Percentiles rank a stretch among this genome's conserved stretches.
These are phyloP conservation scores for Heterohyrax brucei DNA, from an alignment of 2,797 vertebrate genomes.

Conservation along the genomic window DNA sequence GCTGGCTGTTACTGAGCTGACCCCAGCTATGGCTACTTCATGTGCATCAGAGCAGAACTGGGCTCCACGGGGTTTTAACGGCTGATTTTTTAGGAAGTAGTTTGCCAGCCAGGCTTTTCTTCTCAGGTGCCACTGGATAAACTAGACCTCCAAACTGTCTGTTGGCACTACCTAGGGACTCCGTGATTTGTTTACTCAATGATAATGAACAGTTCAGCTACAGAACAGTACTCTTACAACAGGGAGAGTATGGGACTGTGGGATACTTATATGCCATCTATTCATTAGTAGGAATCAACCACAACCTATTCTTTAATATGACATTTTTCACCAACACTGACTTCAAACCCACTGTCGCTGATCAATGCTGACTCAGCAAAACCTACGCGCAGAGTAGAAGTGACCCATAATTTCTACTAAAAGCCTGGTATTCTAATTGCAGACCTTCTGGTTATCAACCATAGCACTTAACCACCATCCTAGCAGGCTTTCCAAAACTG, in stretches of 20 bases:
- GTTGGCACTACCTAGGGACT: background rate
- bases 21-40: background rate
- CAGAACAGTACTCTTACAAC: background rate
- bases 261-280: background rate
- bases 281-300: background rate
- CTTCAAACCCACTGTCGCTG: background rate
- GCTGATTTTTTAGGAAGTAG: background rate
- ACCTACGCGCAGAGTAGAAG: no score
- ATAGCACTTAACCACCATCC: no score
- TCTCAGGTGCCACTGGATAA: background rate
- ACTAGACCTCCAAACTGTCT: background rate
- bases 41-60: background rate
- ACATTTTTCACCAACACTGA: background rate
- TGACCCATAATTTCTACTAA: no score
- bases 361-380: no score
- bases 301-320: background rate
- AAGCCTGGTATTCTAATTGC: no score
- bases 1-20: background rate
- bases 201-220: background rate
- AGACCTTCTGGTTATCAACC: no score
- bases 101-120: background rate
- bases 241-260: background rate
- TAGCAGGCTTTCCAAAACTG: no score
- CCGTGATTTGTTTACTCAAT: slow-evolving; percentile 36
- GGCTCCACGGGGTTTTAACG: background rate